phyloP scores from a whole-genome alignment of 2,888 invertebrate genomes.

The Ochlodes sylvanus region DNA sequence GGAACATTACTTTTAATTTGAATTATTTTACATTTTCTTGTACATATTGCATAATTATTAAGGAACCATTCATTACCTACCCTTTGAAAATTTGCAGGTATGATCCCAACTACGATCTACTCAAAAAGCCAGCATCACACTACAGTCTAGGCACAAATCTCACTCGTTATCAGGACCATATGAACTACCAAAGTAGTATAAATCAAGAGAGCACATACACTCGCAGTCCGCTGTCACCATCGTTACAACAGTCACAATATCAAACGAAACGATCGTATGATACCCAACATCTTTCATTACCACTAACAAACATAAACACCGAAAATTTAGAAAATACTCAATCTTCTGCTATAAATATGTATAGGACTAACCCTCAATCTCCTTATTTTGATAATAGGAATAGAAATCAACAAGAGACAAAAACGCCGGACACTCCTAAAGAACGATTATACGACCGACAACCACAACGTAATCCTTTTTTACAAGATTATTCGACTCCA shows the following conservation, averaged over 20 bases:
- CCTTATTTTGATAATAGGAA: slow-evolving; percentile 80
- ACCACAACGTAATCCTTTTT: slow-evolving; percentile 70
- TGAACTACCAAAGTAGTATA: slow-evolving; percentile 65
- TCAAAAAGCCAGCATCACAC: slow-evolving; percentile 82
- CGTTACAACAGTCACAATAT: slow-evolving; percentile 68
- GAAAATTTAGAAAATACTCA: slow-evolving; percentile 72
- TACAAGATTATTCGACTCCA: slow-evolving; percentile 59
- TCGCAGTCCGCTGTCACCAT: slow-evolving; percentile 77
- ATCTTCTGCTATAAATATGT: slow-evolving; percentile 53
- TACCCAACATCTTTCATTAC: slow-evolving; percentile 76
- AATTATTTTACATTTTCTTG: neutral
- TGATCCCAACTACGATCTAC: slow-evolving; percentile 82
- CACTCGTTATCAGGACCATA: slow-evolving; percentile 72
- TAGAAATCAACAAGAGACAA: slow-evolving; percentile 62
- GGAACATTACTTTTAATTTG: slow-evolving; percentile 8
- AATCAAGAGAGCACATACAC: slow-evolving; percentile 82
- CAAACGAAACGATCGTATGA: slow-evolving; percentile 74
- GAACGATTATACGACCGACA: slow-evolving; percentile 70
- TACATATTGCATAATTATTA: neutral
- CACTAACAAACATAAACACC: slow-evolving; percentile 72
- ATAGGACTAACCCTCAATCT: slow-evolving; percentile 79
- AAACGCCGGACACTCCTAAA: slow-evolving; percentile 56
- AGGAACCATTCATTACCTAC: slow-evolving; percentile 26
- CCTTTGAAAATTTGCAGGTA: slow-evolving; percentile 70
- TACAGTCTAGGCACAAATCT: slow-evolving; percentile 77